phyloP scores from a whole-genome alignment of 2,113 vertebrate species.

The Apteryx mantelli region DNA sequence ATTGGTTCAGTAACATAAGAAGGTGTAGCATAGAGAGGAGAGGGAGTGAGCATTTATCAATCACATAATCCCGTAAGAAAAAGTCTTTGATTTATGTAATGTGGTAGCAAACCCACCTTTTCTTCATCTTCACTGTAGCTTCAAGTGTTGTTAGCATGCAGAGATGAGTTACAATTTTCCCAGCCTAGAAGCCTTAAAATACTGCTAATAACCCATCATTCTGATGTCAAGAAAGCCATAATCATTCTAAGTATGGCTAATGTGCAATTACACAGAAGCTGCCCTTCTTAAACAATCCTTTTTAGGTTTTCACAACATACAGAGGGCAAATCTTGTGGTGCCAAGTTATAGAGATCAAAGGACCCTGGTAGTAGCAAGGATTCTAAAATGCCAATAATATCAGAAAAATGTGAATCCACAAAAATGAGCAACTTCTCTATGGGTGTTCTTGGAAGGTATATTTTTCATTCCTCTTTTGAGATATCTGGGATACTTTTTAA shows the following conservation, averaged over 20 bases:
- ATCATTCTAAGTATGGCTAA: conserved; percentile 30
- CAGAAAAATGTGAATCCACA: not conserved
- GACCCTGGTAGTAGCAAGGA: not conserved
- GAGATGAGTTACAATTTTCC: not conserved
- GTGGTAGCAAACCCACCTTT: not conserved
- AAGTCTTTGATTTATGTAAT: not conserved
- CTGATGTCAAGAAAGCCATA: conserved; percentile 14
- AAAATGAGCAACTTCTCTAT: not conserved
- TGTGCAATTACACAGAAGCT: conserved; percentile 35
- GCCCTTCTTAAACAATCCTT: conserved; percentile 8
- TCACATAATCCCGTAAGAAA: not conserved
- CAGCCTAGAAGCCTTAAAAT: conserved; percentile 13
- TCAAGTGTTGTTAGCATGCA: not conserved
- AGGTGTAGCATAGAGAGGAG: not conserved
- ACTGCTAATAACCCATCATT: conserved; percentile 27
- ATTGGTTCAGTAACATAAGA: not conserved
- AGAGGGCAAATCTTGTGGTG: not conserved
- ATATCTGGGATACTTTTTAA: not conserved
- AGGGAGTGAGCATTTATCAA: not conserved
- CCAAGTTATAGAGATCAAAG: conserved; percentile 25
- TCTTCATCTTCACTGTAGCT: not conserved
- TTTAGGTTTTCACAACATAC: not conserved
- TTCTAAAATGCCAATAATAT: conserved; percentile 22
- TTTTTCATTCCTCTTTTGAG: not conserved
- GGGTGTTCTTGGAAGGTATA: not conserved